Base-by-base conservation (phyloP, 1,140 invertebrate genomes). In the Lepidurus couesii region DNA sequence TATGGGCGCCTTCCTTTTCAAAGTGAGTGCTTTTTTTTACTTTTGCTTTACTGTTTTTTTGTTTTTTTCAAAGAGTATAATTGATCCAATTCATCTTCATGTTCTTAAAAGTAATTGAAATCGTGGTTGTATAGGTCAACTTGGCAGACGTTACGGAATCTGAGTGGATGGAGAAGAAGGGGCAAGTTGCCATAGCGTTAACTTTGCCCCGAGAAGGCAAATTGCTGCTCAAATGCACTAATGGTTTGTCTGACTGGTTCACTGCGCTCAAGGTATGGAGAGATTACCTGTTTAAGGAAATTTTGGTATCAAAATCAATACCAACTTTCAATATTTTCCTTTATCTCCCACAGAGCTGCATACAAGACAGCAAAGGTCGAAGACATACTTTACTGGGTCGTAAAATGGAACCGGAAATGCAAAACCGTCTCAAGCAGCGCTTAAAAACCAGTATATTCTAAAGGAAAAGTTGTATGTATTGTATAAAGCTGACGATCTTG, bases 101-200 rank as follows among this genome's bases (percentile, higher is more conserved):
- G 10, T 47, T 47, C 16, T 7, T 47, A 16, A 65, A 65, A 65
- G 53, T 65, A 65, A 65, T 21, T 65, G 21, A 65, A 21, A 65
- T 16, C 53, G 7, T 77, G 45, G 5, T 77, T 24, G 1, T 45
- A 74, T 74, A 79, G 78, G 78, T 79, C 73, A 79, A 79, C 78
- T 75, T 79, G 78, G 78, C 78, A 24, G 78, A 79, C 44, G 78
- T 79, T 42, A 79, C 44, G 44, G 74, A 42, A 43, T 73, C 75
- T n/a, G 73, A 79, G 45, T 79, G 78, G 78, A 42, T 79, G 78
- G 78, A 79, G 43, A 79, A 79, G 74, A 79, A 74, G 74, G 78
- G 78, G n/a, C 74, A 73, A 75, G 78, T 75, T 21, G 75, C 75
- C 43, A 47, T 79, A 10, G 74, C 73, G 42, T 45, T 79, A 47